Evolutionary conservation across 2,113 vertebrate genomes (phyloP).

Genomic region (Prunella himalayana): DNA sequence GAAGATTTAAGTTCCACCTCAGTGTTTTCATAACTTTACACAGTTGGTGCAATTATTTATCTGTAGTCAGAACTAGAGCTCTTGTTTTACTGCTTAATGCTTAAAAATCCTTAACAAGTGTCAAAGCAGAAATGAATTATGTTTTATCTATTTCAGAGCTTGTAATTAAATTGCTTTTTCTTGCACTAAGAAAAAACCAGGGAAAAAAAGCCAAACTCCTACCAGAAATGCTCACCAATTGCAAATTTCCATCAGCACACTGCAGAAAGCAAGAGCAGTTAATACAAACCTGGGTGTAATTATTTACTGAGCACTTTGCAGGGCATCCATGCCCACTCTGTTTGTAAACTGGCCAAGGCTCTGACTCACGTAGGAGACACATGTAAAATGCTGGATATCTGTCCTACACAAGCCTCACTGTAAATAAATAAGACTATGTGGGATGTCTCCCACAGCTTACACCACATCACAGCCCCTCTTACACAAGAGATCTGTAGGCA

Average conservation of each 20-base stretch:
- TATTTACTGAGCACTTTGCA: neutral
- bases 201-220: neutral
- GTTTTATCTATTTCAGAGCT: neutral
- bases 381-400: neutral
- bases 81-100: slow-evolving; percentile 5
- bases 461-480: neutral
- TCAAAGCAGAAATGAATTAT: neutral
- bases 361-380: neutral
- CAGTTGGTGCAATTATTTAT: slow-evolving; percentile 1
- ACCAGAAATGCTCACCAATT: neutral
- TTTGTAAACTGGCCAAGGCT: neutral
- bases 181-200: neutral
- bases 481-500: neutral
- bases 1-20: neutral
- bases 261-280: neutral
- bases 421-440: neutral
- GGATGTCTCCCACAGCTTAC: neutral
- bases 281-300: neutral
- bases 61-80: neutral
- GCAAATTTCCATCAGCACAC: neutral
- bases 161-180: neutral
- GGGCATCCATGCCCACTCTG: neutral
- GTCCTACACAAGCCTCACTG: neutral
- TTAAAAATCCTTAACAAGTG: slow-evolving; percentile 31
- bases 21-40: slow-evolving; percentile 8